Evolutionary conservation across 2,113 vertebrate species (phyloP).

Genomic region (Ranitomeya variabilis): DNA sequence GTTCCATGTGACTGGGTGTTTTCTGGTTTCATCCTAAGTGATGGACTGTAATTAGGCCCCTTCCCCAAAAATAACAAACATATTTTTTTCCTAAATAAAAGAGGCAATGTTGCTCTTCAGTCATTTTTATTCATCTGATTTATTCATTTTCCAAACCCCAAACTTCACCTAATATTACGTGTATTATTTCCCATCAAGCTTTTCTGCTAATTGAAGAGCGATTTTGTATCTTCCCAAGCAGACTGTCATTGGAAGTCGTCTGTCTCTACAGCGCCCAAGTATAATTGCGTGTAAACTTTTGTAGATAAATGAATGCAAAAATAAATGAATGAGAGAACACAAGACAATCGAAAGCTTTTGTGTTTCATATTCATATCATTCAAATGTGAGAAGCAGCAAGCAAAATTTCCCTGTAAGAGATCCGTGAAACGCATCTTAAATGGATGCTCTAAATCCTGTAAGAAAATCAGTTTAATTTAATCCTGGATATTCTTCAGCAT

Average conservation of each 20-base stretch:
- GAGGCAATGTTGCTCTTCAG: neutral
- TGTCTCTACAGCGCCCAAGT: neutral
- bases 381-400: constrained; percentile 68
- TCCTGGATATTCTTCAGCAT: constrained; percentile 74
- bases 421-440: constrained; percentile 74
- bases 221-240: constrained; percentile 23
- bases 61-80: neutral
- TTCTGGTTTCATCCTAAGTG: neutral
- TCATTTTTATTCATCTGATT: neutral
- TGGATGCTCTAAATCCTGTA: constrained; percentile 73
- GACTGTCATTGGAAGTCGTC: neutral
- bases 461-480: constrained; percentile 73
- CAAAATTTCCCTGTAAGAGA: constrained; percentile 73
- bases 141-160: neutral
- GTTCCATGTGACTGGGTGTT: neutral
- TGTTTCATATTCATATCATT: constrained; percentile 60
- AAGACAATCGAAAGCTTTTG: constrained; percentile 4
- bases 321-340: constrained; percentile 42
- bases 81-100: neutral
- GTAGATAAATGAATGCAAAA: constrained; percentile 12
- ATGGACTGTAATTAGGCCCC: neutral
- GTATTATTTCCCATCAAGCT: neutral
- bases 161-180: neutral
- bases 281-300: constrained; percentile 30
- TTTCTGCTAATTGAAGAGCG: constrained; percentile 49